These are phyloP conservation scores for Cairina moschata DNA, from an alignment of 2,113 vertebrate genomes.

Conservation along the genomic window DNA sequence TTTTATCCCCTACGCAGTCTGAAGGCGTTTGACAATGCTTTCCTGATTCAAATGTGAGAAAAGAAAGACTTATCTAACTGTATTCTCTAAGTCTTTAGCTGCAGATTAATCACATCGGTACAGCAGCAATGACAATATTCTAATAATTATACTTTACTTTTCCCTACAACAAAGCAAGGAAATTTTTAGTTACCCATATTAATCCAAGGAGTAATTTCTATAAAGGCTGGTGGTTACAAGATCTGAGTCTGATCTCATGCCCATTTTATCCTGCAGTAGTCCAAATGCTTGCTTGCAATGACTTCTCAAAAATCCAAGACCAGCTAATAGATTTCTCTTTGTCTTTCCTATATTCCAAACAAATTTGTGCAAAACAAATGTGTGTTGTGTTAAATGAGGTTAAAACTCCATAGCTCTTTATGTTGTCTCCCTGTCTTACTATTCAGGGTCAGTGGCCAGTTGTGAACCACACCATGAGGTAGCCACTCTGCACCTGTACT, in stretches of 20 bases:
- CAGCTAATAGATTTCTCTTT: background rate
- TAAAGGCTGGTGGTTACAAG: background rate
- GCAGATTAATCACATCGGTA: background rate
- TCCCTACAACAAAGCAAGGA: background rate
- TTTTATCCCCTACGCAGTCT: slow-evolving; percentile 49
- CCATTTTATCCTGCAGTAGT: background rate
- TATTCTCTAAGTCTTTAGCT: background rate
- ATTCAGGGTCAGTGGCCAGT: background rate
- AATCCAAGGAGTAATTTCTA: background rate
- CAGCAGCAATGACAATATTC: background rate
- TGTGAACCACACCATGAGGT: fast-evolving
- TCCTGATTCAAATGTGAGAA: slow-evolving; percentile 8
- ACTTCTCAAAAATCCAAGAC: background rate
- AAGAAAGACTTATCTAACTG: background rate
- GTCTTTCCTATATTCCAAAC: background rate
- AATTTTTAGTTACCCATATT: background rate
- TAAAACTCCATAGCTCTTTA: background rate
- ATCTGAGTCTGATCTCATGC: background rate
- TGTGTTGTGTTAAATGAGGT: background rate
- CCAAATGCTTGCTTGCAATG: background rate
- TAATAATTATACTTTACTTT: background rate
- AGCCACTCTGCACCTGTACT: background rate
- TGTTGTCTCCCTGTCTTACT: background rate
- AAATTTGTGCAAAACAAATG: background rate
- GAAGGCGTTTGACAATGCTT: slow-evolving; percentile 52